Base-by-base conservation (phyloP, 2,113 vertebrate genomes). In the Zosterops hypoxanthus region DNA sequence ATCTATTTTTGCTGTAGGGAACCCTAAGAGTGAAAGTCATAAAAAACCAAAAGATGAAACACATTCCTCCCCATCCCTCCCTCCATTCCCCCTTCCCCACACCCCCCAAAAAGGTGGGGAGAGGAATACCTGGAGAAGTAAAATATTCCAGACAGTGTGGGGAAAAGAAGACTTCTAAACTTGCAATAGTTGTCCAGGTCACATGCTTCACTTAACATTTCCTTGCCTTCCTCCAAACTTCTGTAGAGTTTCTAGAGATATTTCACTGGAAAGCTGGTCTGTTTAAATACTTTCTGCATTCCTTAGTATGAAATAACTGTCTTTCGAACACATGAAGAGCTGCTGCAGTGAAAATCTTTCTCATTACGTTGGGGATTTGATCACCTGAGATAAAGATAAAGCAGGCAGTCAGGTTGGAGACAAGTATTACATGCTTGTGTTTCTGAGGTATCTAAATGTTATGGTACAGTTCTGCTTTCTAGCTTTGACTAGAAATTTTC, bases 201-300 rank as follows among this genome's bases (percentile, higher is more conserved):
- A 56, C 12, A 12, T 86, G 79, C 31, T 92, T 93, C 29, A 18
- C 26, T 65, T 79, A 79, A 50, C 1, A 5, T 64, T 87, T 80
- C 47, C n/a, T 66, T 94, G 63, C 60, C 60, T 77, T 86, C n/a
- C 49, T 89, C 28, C 41, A 4, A 12, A 46, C 63, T 82, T 86
- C 63, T 55, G 17, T 66, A 57, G 33, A 44, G 31, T 82, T 81
- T 64, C 59, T 94, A 28, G 36, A 41, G 91, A 72, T 95, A 92
- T 70, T 70, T 83, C 50, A 70, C 18, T 79, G 47, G 71, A 90
- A 93, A 93, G 56, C 59, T 77, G 59, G 28, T 76, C 89, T 95
- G 81, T 64, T 82, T 66, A 94, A 95, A 90, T 96, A 90, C 22
- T 93, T 93, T 71, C 64, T 92, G 64, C 80, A 82, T 95, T 96